Base-by-base conservation (phyloP, 2,797 vertebrate species). In the Propithecus deckenii region DNA sequence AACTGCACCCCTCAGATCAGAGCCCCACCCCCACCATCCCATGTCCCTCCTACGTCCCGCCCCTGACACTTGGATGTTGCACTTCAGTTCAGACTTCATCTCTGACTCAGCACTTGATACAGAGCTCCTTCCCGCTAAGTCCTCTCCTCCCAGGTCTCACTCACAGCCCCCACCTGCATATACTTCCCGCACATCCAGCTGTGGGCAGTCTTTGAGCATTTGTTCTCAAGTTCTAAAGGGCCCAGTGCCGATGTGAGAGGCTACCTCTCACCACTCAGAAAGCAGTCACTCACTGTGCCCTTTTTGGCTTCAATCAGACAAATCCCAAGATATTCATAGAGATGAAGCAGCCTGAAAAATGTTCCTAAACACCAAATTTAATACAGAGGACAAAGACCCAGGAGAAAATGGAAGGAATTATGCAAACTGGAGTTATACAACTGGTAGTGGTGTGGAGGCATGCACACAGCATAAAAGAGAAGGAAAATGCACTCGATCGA, bases 131-230 rank as follows among this genome's bases (percentile, higher is more conserved):
- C 69, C 63, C 52, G 35, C n/a, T 48, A 65, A 67, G 32, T 48
- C 48, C 4, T 87, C 52, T 80, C 65, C 13, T 89, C 83, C 91
- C 59, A 59, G 57, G 30, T 94, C 78, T 79, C 7, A 41, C 25
- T 63, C 75, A 43, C 18, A 90, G 52, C 25, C 41, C 65, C 52
- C 52, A 22, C 75, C 75, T 87, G n/a, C 86, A 71, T 78, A 97
- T 55, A 78, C 22, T 81, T 76, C 72, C 91, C 94, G 71, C 46
- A 69, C 50, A 35, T 81, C 63, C 79, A 94, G 83, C 93, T 91
- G 79, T 72, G 79, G 30, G 32, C 83, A 84, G 55, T 35, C 89
- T 96, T 94, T 85, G 86, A 89, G 43, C 59, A 7, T 91, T 95
- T 93, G 61, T 89, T 65, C 69, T 63, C 15, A 95, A 95, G 48